Percentiles rank a stretch among this genome's conserved stretches.
Conservation (phyloP, 2,888 invertebrate species). For the Meloe dianella region DNA sequence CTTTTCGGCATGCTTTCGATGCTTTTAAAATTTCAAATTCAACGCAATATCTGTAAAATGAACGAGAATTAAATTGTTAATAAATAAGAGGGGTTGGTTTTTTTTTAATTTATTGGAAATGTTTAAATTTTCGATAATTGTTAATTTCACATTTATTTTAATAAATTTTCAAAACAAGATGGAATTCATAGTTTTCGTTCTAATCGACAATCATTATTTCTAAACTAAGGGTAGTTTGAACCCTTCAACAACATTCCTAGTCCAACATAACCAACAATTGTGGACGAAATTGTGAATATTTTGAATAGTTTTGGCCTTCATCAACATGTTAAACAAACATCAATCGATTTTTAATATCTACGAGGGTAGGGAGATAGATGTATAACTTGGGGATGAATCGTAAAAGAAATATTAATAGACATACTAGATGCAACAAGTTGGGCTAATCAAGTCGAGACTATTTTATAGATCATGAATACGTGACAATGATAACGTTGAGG, state of each 20-base stretch:
- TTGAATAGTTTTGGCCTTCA: not conserved
- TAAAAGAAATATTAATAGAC: too few relatives aligned
- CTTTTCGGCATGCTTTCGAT: slow-evolving; percentile 79
- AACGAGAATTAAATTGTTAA: not conserved
- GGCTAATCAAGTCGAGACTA: not conserved
- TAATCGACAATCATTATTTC: not conserved
- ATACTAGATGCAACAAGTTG: slow-evolving; percentile 23
- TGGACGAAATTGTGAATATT: not conserved
- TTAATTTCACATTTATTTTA: not conserved
- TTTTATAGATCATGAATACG: not conserved
- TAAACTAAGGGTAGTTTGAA: not conserved
- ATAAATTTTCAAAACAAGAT: not conserved
- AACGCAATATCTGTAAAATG: slow-evolving; percentile 81
- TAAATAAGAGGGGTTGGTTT: not conserved
- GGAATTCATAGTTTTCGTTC: not conserved
- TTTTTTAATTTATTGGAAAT: not conserved
- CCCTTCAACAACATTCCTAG: not conserved
- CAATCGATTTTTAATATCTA: not conserved
- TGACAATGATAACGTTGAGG: slow-evolving; percentile 7
- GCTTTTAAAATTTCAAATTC: slow-evolving; percentile 84
- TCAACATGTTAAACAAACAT: not conserved
- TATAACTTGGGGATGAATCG: too few relatives aligned
- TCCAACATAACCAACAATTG: not conserved
- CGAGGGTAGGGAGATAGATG: too few relatives aligned
- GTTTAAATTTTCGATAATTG: not conserved